Evolutionary conservation across 2,888 invertebrate species (phyloP), one percentile per base, ranked within the genome.

Genomic region (Lathronympha strigana): DNA sequence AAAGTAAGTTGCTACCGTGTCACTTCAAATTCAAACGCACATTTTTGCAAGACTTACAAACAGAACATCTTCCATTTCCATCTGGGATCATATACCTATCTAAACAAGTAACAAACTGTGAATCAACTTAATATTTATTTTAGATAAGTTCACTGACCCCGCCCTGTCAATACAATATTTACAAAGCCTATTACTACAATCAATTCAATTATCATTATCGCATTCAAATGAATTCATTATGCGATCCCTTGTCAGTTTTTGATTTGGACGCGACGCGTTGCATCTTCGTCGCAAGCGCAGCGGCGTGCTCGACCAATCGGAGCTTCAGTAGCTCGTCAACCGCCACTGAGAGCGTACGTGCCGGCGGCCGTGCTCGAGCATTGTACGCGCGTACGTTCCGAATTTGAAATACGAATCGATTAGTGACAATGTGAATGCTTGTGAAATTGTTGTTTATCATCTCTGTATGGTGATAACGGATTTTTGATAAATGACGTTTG

Each of bases 301-400:
- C 69, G 66, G 71, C 67, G 63, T 66, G 70, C n/a, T 38, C 76
- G 71, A 73, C 82, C 84, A 82, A 83, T 82, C 81, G 82, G 73
- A 67, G 76, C 71, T 61, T 80, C 79, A 90, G 90, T 90, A 77
- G 78, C 76, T 76, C 76, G 74, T 77, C 78, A 82, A 69, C 75
- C 69, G 74, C 73, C 76, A 73, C 67, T 67, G 77, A 58, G 79
- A 69, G 76, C 51, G 84, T 70, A 76, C 67, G 82, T 81, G 79
- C 72, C 73, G 70, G 73, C 74, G 72, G 81, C 79, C 67, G 80
- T 81, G 82, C 78, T 70, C 43, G 50, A 49, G 51, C 38, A 54
- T 50, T 72, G 74, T 72, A 74, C 76, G 76, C 77, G 71, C 66
- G 66, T 76, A 72, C 72, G 75, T 76, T 76, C 74, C 76, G 76